Evolutionary conservation across 2,888 invertebrate genomes (phyloP), one percentile per base, ranked within the genome.

Genomic region (Horisme vitalbata): DNA sequence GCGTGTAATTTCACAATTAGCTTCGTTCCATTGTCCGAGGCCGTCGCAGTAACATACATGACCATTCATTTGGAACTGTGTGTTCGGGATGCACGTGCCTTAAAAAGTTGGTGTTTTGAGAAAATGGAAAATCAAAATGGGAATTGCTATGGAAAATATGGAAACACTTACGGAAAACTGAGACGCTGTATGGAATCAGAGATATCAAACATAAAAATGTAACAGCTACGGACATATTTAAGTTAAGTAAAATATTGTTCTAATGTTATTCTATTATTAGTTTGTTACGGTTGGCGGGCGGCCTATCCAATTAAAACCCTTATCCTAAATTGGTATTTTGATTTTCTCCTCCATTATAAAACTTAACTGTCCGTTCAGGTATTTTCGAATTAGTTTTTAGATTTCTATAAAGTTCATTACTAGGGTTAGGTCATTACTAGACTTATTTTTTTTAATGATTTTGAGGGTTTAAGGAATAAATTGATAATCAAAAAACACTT

Each of bases 81-180:
- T 68, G 55, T 83, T 78, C 8, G 87, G 85, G n/a, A 78, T 64
- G 57, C 87, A 88, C 62, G 74, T 58, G 54, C 67, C 84, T 86
- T 49, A n/a, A 37, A 30, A 44, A 45, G n/a, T n/a, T n/a, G n/a
- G n/a, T n/a, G 38, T 34, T n/a, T 28, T 30, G 14, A 13, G 37
- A 55, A 32, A 45, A 44, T 23, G 26, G 1, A 3, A 2, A 8
- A 14, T 12, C 10, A 4, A 37, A 18, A 11, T 12, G 13, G 15
- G 9, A 23, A 30, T 13, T 13, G 7, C 11, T 10, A 9, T 14
- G 23, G 11, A 15, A 15, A 32, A 31, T n/a, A 14, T 21, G 33
- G 9, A 35, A 15, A n/a, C 6, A 79, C 85, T 83, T 68, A 84
- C 85, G 64, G 32, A 63, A 57, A 38, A 55, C 48, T 6, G 59